A percentile compares a stretch with the other conserved stretches of the same genome.
Conservation (phyloP, 2,888 invertebrate genomes). For the Ceriagrion tenellum region DNA sequence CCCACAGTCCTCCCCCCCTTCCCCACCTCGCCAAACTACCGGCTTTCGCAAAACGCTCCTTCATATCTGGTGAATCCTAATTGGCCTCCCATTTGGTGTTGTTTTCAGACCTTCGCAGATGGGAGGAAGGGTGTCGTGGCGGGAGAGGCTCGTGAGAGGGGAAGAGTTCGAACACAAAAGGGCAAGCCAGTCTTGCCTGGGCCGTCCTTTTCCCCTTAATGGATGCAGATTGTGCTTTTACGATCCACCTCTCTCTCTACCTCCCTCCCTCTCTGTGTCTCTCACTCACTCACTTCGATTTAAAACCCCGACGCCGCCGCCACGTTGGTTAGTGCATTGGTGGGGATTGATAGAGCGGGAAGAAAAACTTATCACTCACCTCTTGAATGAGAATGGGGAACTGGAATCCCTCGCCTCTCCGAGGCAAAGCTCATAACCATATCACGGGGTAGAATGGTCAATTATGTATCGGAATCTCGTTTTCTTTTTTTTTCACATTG, state of each 20-base stretch:
- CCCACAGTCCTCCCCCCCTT: not conserved
- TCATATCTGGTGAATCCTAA: slow-evolving; percentile 23
- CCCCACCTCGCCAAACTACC: not conserved
- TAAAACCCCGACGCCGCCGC: not conserved
- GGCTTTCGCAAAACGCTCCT: not conserved
- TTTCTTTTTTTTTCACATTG: not conserved
- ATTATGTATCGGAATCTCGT: not conserved
- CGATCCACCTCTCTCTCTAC: not conserved
- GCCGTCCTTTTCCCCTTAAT: slow-evolving; percentile 1
- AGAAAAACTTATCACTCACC: not conserved
- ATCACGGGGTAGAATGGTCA: not conserved
- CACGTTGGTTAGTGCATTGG: not conserved
- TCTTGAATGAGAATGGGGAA: not conserved
- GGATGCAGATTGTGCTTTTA: slow-evolving; percentile 26
- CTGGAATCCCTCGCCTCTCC: not conserved
- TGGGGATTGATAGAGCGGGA: not conserved
- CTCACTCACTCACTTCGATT: not conserved
- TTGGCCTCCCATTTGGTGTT: slow-evolving; percentile 31
- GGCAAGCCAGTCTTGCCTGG: not conserved
- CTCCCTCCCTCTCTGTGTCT: not conserved
- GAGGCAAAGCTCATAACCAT: not conserved
- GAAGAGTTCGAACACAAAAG: slow-evolving; percentile 20
- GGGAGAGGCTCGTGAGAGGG: not conserved
- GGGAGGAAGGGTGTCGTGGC: not conserved
- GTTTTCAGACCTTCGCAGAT: not conserved